Conservation (phyloP, 1,140 invertebrate genomes). For the Coelopa frigida region DNA sequence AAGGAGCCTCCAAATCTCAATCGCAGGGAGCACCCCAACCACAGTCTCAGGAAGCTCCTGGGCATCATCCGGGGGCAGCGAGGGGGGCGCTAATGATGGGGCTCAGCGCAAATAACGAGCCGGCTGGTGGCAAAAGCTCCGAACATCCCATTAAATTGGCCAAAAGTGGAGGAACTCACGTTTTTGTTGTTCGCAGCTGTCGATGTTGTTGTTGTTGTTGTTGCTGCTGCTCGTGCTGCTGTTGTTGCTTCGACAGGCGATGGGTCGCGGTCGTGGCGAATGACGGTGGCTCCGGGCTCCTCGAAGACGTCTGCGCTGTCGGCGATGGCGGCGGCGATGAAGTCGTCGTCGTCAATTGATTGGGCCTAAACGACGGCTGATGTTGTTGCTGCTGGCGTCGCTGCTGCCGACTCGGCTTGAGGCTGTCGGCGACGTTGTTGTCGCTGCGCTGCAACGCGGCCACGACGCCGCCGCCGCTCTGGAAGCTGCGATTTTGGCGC, state of each 20-base stretch:
- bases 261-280: neutral
- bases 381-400: too few relatives aligned
- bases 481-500: conserved; percentile 16
- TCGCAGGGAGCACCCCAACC: too few relatives aligned
- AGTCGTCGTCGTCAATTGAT: neutral
- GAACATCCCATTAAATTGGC: neutral
- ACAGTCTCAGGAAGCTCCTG: too few relatives aligned
- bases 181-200: conserved; percentile 24
- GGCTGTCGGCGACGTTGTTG: neutral
- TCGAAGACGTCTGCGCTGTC: neutral
- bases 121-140: neutral
- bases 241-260: neutral
- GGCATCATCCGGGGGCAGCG: too few relatives aligned
- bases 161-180: conserved; percentile 26
- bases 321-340: too few relatives aligned
- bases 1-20: too few relatives aligned
- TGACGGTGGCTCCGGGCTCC: too few relatives aligned
- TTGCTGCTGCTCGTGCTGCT: neutral
- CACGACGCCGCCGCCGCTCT: neutral
- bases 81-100: neutral
- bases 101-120: neutral
- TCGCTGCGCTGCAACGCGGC: neutral
- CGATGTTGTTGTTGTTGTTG: conserved; percentile 1
- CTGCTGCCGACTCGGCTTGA: neutral
- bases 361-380: too few relatives aligned